These are phyloP conservation scores for Axea sp. DNA, from an alignment of 2,888 invertebrate species.

Conservation along the genomic window DNA sequence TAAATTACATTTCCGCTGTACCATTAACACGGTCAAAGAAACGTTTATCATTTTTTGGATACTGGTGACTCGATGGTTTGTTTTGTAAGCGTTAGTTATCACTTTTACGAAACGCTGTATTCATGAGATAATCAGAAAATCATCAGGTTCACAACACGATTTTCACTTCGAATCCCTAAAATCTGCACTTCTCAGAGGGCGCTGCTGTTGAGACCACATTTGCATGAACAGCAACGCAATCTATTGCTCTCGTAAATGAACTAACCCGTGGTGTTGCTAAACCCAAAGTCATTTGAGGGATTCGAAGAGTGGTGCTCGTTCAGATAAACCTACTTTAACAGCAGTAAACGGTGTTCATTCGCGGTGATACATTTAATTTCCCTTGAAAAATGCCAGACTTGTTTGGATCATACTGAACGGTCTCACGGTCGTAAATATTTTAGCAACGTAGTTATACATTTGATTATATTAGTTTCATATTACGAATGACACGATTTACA, in stretches of 20 bases:
- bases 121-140: not conserved
- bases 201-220: not conserved
- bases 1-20: no score
- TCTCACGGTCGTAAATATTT: slow-evolving; percentile 24
- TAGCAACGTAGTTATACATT: slow-evolving; percentile 49
- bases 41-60: slow-evolving; percentile 17
- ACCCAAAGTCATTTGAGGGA: slow-evolving; percentile 2
- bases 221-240: slow-evolving; percentile 24
- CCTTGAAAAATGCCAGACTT: slow-evolving; percentile 5
- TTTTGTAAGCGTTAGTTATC: slow-evolving; percentile 43
- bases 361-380: slow-evolving; percentile 2
- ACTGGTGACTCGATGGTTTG: slow-evolving; percentile 23
- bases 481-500: slow-evolving; percentile 52
- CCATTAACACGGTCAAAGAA: no score
- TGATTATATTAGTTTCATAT: slow-evolving; percentile 35
- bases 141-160: slow-evolving; percentile 5
- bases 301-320: slow-evolving; percentile 57
- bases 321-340: slow-evolving; percentile 58
- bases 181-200: not conserved
- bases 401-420: slow-evolving; percentile 17
- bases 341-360: slow-evolving; percentile 14
- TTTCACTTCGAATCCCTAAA: slow-evolving; percentile 29
- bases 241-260: not conserved
- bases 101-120: slow-evolving; percentile 23
- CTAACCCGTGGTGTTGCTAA: not conserved